Conservation (phyloP, 2,797 vertebrate species). For the Lutra lutra region DNA sequence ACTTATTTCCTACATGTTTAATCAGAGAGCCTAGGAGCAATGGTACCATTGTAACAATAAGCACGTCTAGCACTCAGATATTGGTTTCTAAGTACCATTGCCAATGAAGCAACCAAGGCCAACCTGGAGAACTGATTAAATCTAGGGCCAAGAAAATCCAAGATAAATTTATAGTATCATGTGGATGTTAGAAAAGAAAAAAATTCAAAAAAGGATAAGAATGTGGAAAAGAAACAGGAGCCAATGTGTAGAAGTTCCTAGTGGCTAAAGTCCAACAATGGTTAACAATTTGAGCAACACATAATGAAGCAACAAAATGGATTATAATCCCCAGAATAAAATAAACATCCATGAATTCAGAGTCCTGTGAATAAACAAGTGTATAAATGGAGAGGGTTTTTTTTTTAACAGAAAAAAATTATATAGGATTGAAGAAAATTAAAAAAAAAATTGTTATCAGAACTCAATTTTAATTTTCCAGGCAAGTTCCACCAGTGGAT, state of each 20-base stretch:
- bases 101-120: neutral
- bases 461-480: neutral
- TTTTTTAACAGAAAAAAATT: neutral
- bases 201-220: neutral
- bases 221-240: neutral
- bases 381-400: neutral
- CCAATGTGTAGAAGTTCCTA: neutral
- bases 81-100: neutral
- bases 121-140: neutral
- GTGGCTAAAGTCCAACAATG: neutral
- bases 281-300: neutral
- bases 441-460: neutral
- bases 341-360: neutral
- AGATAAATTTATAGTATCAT: neutral
- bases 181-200: neutral
- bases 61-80: neutral
- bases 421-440: neutral
- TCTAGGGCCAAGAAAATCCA: neutral
- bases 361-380: neutral
- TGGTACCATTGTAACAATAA: neutral
- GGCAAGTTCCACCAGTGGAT: neutral
- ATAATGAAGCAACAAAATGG: neutral
- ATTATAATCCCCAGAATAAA: neutral
- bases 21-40: neutral
- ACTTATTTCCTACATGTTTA: neutral